phyloP scores from a whole-genome alignment of 2,888 invertebrate genomes.

The Caenorhabditis afra region DNA sequence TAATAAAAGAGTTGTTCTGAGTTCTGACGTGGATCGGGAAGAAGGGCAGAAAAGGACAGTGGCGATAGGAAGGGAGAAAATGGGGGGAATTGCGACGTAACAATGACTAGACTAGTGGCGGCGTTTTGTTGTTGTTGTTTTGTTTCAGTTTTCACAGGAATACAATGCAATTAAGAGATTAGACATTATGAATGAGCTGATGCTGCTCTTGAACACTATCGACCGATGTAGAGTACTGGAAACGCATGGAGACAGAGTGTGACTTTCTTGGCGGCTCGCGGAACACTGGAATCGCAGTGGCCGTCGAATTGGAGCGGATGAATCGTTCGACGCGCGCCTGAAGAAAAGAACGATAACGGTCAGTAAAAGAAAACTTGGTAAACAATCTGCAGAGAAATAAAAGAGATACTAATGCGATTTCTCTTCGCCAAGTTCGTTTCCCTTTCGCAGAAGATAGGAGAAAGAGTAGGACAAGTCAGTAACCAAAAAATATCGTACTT shows the following conservation, averaged over 20 bases:
- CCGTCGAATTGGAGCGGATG: slow-evolving; percentile 44
- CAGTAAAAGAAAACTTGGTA: neutral
- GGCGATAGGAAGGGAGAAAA: too few relatives aligned
- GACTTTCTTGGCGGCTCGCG: slow-evolving; percentile 57
- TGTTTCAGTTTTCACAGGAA: too few relatives aligned
- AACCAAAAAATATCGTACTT: slow-evolving; percentile 17
- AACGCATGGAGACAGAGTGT: slow-evolving; percentile 55
- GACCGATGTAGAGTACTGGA: slow-evolving; percentile 55
- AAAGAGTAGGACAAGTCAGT: too few relatives aligned
- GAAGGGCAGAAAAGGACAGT: too few relatives aligned
- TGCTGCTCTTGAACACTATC: slow-evolving; percentile 52
- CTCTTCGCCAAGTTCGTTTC: neutral
- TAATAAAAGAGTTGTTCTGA: too few relatives aligned
- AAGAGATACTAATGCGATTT: neutral
- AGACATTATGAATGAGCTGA: slow-evolving; percentile 34
- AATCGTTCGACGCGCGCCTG: slow-evolving; percentile 46
- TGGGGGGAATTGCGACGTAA: too few relatives aligned
- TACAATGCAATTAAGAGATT: neutral
- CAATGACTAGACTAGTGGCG: too few relatives aligned
- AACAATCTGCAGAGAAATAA: neutral
- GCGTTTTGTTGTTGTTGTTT: too few relatives aligned
- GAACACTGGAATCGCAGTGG: slow-evolving; percentile 23
- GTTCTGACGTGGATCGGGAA: too few relatives aligned
- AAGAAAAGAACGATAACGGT: slow-evolving; percentile 5
- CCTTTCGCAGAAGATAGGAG: too few relatives aligned